A percentile compares a stretch with the other conserved stretches of the same genome.
These are phyloP conservation scores for Andrena chrysosceles DNA, from an alignment of 2,888 invertebrate species.

Conservation along the genomic window DNA sequence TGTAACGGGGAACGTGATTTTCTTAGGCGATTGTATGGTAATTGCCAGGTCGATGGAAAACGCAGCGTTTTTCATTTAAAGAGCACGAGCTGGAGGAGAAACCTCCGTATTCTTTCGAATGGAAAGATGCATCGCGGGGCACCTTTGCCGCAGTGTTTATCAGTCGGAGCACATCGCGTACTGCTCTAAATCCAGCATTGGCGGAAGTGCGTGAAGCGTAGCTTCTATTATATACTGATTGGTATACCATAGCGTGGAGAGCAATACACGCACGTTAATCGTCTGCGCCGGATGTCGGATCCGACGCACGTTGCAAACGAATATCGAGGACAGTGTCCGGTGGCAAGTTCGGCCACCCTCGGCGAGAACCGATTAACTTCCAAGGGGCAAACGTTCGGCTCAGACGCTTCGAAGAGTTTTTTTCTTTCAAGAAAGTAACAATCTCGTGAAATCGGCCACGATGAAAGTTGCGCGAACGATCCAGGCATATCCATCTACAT, in stretches of 20 bases:
- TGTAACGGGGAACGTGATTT: background rate
- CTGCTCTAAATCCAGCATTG: slow-evolving; percentile 71
- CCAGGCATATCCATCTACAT: no score
- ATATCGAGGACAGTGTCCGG: slow-evolving; percentile 67
- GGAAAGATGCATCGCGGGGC: slow-evolving; percentile 54
- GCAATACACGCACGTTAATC: slow-evolving; percentile 66
- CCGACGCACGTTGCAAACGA: slow-evolving; percentile 63
- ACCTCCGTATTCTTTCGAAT: slow-evolving; percentile 34
- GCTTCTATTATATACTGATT: slow-evolving; percentile 66
- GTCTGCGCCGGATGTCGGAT: slow-evolving; percentile 68
- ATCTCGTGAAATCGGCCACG: no score
- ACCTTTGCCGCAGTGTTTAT: slow-evolving; percentile 49
- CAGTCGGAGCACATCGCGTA: slow-evolving; percentile 56
- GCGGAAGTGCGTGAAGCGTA: slow-evolving; percentile 74
- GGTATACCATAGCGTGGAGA: slow-evolving; percentile 60
- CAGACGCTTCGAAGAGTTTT: no score
- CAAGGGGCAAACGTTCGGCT: background rate
- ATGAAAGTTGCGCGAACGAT: no score
- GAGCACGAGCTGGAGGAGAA: slow-evolving; percentile 7
- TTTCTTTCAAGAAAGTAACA: no score
- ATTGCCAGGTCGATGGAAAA: slow-evolving; percentile 41
- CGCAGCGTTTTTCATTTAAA: slow-evolving; percentile 32
- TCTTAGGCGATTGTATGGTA: slow-evolving; percentile 46
- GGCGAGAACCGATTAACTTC: slow-evolving; percentile 15
- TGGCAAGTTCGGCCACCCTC: slow-evolving; percentile 26